Conservation (phyloP, 2,797 vertebrate genomes). For the Hemitrygon akajei region DNA sequence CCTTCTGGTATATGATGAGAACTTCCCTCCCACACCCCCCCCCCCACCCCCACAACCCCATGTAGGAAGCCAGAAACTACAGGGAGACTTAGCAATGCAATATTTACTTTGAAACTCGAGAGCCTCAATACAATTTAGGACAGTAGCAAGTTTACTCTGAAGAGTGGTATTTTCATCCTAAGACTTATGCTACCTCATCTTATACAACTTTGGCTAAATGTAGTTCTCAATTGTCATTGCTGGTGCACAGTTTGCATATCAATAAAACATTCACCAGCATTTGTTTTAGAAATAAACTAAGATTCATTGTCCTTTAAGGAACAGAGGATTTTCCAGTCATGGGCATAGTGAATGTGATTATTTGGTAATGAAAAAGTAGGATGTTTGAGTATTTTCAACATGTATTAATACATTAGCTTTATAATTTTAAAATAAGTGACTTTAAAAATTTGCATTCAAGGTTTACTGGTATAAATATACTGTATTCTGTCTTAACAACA, state of each 20-base stretch:
- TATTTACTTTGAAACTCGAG: neutral
- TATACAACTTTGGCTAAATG: neutral
- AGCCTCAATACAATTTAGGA: neutral
- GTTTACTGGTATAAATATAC: neutral
- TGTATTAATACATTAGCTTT: neutral
- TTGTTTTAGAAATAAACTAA: conserved; percentile 1
- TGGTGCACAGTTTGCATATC: neutral
- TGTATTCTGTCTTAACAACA: neutral
- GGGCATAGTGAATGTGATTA: too few relatives aligned
- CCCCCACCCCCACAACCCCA: too few relatives aligned
- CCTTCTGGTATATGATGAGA: conserved; percentile 20
- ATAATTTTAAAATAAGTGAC: conserved; percentile 10
- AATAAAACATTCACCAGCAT: neutral
- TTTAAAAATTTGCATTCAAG: neutral
- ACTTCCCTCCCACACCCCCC: neutral
- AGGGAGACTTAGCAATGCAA: neutral
- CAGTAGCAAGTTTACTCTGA: neutral
- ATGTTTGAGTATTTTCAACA: neutral
- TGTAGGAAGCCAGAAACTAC: neutral
- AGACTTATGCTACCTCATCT: neutral
- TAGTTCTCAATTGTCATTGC: neutral
- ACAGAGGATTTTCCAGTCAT: neutral
- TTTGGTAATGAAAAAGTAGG: too few relatives aligned
- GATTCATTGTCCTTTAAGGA: neutral
- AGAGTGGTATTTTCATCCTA: neutral